These are phyloP conservation scores for Eupithecia insigniata DNA, from an alignment of 2,888 invertebrate species.

Conservation along the genomic window DNA sequence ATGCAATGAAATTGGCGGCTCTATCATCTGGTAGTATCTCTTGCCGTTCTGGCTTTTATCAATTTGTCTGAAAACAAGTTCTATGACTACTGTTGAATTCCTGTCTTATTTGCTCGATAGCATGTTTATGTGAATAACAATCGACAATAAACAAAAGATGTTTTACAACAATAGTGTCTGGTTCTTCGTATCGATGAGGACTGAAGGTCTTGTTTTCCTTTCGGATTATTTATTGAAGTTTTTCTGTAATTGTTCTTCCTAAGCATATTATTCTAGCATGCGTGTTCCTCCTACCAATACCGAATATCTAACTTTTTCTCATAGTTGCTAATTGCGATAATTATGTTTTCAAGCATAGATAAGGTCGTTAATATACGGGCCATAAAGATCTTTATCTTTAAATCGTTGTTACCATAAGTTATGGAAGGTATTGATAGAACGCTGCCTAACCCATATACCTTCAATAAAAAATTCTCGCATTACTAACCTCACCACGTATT, in stretches of 20 bases:
- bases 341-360: background rate
- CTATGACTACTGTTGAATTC: background rate
- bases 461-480: conserved; percentile 43
- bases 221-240: background rate
- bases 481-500: conserved; percentile 40
- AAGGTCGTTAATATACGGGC: background rate
- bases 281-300: background rate
- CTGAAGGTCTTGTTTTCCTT: conserved; percentile 21
- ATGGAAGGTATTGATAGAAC: background rate
- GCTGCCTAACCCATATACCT: background rate
- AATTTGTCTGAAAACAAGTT: background rate
- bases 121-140: background rate
- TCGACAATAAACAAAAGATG: conserved; percentile 49
- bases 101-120: background rate
- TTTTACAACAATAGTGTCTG: conserved; percentile 42
- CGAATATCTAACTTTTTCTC: background rate
- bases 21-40: background rate
- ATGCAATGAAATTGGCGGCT: background rate
- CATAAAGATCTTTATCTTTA: background rate
- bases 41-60: background rate
- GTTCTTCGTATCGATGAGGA: conserved; percentile 37
- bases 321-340: background rate
- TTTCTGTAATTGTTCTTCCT: background rate
- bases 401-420: background rate
- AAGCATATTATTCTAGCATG: background rate